These are phyloP conservation scores for Drosophila elegans DNA, from an alignment of 1,140 invertebrate species.

Conservation along the genomic window DNA sequence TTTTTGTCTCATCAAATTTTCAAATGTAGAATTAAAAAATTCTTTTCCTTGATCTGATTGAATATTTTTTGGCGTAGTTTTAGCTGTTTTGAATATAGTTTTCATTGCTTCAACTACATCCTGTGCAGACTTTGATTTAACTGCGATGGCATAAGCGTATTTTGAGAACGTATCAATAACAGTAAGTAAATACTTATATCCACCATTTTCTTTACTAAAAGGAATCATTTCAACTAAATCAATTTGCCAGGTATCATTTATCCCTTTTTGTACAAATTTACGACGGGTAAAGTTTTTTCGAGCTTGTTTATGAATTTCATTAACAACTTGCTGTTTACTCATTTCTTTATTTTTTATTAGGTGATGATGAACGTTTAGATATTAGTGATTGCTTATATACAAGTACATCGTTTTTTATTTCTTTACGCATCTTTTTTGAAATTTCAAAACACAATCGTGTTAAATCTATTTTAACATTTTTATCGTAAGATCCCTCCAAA, in stretches of 20 bases:
- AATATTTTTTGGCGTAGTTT: constrained; percentile 13
- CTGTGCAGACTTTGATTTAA: constrained; percentile 1
- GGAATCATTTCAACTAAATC: background rate
- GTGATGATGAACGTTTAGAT: background rate
- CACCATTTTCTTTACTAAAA: background rate
- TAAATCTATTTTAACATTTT: constrained; percentile 7
- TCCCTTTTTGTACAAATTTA: constrained; percentile 10
- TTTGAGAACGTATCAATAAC: constrained; percentile 10
- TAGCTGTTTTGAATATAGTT: background rate
- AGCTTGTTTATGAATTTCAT: constrained; percentile 4
- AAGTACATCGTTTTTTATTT: too few relatives aligned
- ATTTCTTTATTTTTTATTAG: background rate
- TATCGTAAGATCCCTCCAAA: background rate
- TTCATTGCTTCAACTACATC: background rate
- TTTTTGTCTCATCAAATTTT: background rate
- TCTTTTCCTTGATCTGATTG: constrained; percentile 13
- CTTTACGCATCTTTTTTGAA: too few relatives aligned
- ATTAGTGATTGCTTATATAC: too few relatives aligned
- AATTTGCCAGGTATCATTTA: too few relatives aligned
- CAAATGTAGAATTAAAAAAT: constrained; percentile 6
- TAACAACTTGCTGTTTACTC: constrained; percentile 10
- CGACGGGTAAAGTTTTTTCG: background rate
- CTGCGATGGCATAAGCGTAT: background rate
- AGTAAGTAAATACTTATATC: constrained; percentile 4
- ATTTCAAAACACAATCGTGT: background rate